Base-by-base conservation (phyloP, 2,797 vertebrate species). In the Hapalemur alaotrensis region DNA sequence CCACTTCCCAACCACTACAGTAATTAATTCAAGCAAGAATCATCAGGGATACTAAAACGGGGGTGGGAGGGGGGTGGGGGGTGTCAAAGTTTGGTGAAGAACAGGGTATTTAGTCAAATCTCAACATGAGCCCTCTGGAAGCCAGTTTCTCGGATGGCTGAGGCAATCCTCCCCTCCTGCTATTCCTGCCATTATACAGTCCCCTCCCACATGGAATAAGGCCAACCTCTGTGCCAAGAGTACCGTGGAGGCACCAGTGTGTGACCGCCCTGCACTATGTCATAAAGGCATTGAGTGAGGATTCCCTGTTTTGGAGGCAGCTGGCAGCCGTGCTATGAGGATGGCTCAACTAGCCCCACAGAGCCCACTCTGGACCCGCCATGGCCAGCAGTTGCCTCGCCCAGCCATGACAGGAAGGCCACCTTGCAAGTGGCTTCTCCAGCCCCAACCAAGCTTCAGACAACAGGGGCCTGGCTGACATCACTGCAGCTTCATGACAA, bases 1-100 rank as follows among this genome's bases (percentile, higher is more conserved):
- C 50, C 41, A 23, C 22, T n/a, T 18, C 83, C 67, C 20, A 25
- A 17, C 69, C 22, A 11, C 38, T 6, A n/a, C 8, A n/a, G 30
- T 61, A 18, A 50, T 18, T 30, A 32, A 81, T 32, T 61, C 57
- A 17, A 43, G 9, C n/a, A 32, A n/a, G 13, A 22, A 20, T 54
- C 43, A 25, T 5, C 63, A 65, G 32, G 63, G 46, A 10, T 78
- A 46, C n/a, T 61, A n/a, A 32, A 43, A 43, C 9, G 23, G 9
- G 18, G 15, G 15, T 1, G 1, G 1, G 7, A 20, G 0, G 2
- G 43, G 11, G 7, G 43, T 2, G 43, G 9, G 43, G 54, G 38
- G 38, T 8, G 54, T 81, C n/a, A 12, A 54, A 41, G 50, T 18
- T 20, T 54, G 63, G 35, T 30, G 65, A 85, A 48, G 23, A 69